Percentiles rank a stretch among this genome's conserved stretches.
phyloP scores from a whole-genome alignment of 2,888 invertebrate species.

The Geotrupes spiniger region DNA sequence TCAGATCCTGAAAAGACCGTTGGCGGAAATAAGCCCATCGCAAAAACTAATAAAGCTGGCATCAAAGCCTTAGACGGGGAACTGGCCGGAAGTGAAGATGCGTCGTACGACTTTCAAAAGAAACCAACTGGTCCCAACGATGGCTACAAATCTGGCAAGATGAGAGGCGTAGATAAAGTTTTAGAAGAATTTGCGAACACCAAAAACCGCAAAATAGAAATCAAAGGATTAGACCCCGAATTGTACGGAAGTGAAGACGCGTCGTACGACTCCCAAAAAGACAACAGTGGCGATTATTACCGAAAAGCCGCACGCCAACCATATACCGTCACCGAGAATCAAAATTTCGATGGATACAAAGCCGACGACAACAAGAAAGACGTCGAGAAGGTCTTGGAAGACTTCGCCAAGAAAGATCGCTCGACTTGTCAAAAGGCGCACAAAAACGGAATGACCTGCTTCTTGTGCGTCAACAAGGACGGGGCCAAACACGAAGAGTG shows the following conservation, averaged over 20 bases:
- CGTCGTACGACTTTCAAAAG: no score
- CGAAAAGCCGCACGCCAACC: constrained; percentile 35
- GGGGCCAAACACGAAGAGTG: constrained; percentile 76
- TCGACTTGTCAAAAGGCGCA: constrained; percentile 68
- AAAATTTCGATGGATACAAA: constrained; percentile 42
- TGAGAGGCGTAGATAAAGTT: no score
- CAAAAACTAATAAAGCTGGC: constrained; percentile 5
- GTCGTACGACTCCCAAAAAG: constrained; percentile 14
- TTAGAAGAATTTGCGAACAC: no score
- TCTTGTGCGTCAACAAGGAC: constrained; percentile 65
- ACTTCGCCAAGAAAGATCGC: constrained; percentile 70
- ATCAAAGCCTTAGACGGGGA: constrained; percentile 7
- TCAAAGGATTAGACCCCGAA: constrained; percentile 27
- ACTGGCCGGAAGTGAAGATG: constrained; percentile 6
- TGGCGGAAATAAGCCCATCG: constrained; percentile 20
- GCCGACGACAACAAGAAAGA: constrained; percentile 53
- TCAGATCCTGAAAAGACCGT: constrained; percentile 46
- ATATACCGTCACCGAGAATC: constrained; percentile 51
- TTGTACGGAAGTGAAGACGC: constrained; percentile 27
- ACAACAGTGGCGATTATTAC: constrained; percentile 52
- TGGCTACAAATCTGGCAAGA: no score
- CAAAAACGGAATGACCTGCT: constrained; percentile 76
- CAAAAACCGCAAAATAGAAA: constrained; percentile 1
- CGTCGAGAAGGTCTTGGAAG: constrained; percentile 68
- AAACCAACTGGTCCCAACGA: no score